phyloP scores from a whole-genome alignment of 2,797 vertebrate genomes.

The Rhynchonycteris naso region DNA sequence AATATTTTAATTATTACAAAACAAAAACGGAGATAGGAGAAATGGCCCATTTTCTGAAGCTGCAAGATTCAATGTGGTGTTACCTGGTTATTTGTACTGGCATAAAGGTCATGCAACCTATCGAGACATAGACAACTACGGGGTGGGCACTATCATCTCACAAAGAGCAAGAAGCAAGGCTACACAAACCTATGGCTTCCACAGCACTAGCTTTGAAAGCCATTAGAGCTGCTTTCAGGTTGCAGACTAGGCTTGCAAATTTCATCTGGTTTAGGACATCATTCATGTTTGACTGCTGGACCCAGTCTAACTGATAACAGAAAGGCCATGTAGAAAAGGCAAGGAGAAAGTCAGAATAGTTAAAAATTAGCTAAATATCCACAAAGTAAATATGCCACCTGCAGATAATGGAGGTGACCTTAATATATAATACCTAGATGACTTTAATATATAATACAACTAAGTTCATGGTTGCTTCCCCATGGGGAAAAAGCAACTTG shows the following conservation, averaged over 20 bases:
- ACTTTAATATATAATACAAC: not conserved
- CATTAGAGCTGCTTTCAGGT: not conserved
- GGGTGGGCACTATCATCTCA: not conserved
- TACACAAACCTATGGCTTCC: not conserved
- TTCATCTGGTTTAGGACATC: not conserved
- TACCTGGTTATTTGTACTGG: not conserved
- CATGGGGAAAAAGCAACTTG: not conserved
- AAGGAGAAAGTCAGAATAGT: not conserved
- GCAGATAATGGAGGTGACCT: not conserved
- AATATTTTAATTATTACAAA: not conserved
- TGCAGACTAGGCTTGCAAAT: not conserved
- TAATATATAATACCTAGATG: not conserved
- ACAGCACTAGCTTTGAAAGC: not conserved
- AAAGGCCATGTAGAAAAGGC: not conserved
- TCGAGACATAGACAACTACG: not conserved
- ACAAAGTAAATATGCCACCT: not conserved
- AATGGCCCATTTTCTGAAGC: not conserved
- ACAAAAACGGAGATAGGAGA: not conserved
- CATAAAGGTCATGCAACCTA: not conserved
- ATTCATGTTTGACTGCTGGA: not conserved
- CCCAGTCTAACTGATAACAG: not conserved
- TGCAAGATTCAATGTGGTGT: not conserved
- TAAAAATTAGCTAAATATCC: not conserved
- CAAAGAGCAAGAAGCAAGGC: not conserved
- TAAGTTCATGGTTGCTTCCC: not conserved